phyloP scores from a whole-genome alignment of 2,797 vertebrate species.

The Hypotaenidia philippensis region DNA sequence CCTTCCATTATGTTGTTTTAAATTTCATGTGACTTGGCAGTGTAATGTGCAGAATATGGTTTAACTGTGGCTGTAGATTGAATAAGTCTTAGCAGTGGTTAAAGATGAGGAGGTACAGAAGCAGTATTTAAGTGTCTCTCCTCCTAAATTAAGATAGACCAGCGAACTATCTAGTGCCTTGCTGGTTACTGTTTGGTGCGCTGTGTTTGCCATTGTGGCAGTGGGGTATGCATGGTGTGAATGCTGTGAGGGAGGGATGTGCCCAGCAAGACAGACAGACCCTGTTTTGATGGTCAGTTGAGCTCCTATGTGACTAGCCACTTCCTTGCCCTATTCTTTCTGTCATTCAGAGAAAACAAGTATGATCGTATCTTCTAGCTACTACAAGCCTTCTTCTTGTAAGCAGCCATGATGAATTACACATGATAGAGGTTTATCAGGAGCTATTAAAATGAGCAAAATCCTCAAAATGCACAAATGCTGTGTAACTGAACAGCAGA shows the following conservation, averaged over 20 bases:
- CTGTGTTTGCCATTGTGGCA: background rate
- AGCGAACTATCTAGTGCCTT: background rate
- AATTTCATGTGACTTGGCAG: background rate
- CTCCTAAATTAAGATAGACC: background rate
- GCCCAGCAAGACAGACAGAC: background rate
- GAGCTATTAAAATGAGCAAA: background rate
- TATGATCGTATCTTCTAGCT: background rate
- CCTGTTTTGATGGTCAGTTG: background rate
- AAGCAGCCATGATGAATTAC: background rate
- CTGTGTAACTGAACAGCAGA: background rate
- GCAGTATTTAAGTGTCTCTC: background rate
- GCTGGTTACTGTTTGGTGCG: background rate
- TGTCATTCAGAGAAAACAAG: background rate
- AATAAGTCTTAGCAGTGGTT: background rate
- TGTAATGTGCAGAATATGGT: background rate
- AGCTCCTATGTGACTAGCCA: rapidly evolving
- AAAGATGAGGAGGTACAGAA: background rate
- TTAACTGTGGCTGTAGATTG: background rate
- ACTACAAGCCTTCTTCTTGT: background rate
- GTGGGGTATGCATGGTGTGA: background rate
- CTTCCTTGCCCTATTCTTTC: background rate
- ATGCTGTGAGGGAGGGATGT: background rate
- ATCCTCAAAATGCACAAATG: background rate
- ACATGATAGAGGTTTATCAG: background rate
- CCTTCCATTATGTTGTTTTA: background rate